Conservation (phyloP, 2,888 invertebrate species). For the Leistus spinibarbis region DNA sequence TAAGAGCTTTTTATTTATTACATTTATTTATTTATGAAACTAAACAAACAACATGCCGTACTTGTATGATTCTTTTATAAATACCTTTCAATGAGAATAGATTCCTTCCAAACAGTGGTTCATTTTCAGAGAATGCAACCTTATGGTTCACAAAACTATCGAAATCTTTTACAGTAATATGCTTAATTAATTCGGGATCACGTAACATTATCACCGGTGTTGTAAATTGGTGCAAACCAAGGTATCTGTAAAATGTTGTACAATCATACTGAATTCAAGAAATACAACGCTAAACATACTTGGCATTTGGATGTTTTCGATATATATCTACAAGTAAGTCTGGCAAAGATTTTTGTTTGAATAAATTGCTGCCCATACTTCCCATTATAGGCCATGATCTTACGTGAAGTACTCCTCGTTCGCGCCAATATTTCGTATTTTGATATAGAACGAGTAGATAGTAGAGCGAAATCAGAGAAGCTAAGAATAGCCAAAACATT, state of each 20-base stretch:
- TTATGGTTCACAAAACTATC: conserved; percentile 30
- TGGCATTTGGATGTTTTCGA: conserved; percentile 15
- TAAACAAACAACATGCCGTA: too few species aligned
- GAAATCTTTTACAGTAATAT: conserved; percentile 33
- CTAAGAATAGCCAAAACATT: conserved; percentile 12
- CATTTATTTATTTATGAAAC: too few species aligned
- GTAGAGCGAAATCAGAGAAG: not conserved
- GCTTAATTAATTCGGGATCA: conserved; percentile 31
- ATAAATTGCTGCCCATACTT: conserved; percentile 2
- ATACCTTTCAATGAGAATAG: conserved; percentile 24
- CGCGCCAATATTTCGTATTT: conserved; percentile 21
- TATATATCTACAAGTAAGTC: not conserved
- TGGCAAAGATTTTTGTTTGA: not conserved
- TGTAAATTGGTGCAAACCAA: conserved; percentile 31
- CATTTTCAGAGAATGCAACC: conserved; percentile 17
- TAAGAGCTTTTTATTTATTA: not conserved
- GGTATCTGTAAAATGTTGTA: conserved; percentile 11
- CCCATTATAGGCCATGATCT: conserved; percentile 22
- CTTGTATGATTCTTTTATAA: not conserved
- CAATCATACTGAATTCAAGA: not conserved
- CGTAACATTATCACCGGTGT: conserved; percentile 18
- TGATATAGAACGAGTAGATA: not conserved
- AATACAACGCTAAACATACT: conserved; percentile 15
- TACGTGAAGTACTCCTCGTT: conserved; percentile 14
- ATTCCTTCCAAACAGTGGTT: conserved; percentile 30